phyloP scores from a whole-genome alignment of 2,888 invertebrate species.

The Synergus itoensis region DNA sequence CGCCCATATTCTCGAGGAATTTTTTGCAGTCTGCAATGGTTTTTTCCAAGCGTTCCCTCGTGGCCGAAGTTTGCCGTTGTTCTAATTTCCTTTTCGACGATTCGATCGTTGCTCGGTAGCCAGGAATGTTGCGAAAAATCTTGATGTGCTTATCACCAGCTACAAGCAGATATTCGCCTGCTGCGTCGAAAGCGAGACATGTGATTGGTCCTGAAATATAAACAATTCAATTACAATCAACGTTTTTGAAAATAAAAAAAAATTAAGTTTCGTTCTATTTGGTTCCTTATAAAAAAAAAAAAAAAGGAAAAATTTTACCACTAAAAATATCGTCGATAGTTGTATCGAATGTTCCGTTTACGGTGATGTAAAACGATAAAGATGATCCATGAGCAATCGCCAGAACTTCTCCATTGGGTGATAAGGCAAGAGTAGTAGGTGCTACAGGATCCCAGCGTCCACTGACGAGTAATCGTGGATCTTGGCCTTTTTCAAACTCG shows the following conservation, averaged over 20 bases:
- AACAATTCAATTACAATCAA: not conserved
- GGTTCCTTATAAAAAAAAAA: too few relatives aligned
- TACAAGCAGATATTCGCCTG: conserved; percentile 86
- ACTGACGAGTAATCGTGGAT: conserved; percentile 85
- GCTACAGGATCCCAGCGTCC: conserved; percentile 81
- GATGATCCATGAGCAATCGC: conserved; percentile 83
- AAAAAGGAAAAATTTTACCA: conserved; percentile 75
- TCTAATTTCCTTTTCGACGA: conserved; percentile 79
- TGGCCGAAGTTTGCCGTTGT: conserved; percentile 84
- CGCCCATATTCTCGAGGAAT: conserved; percentile 72
- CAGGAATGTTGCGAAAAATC: conserved; percentile 89
- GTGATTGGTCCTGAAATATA: conserved; percentile 83
- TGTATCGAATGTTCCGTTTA: conserved; percentile 82
- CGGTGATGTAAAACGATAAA: conserved; percentile 86
- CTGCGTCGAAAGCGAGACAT: conserved; percentile 86
- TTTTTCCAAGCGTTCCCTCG: conserved; percentile 86
- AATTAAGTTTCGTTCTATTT: not conserved
- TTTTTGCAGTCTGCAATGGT: conserved; percentile 83
- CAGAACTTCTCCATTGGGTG: conserved; percentile 89
- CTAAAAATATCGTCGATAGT: conserved; percentile 84
- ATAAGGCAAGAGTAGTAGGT: conserved; percentile 84
- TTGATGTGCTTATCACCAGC: conserved; percentile 88
- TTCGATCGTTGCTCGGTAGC: conserved; percentile 80
- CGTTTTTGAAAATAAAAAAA: not conserved
- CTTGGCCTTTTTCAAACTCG: conserved; percentile 88